A percentile compares a stretch with the other conserved stretches of the same genome.
phyloP scores from a whole-genome alignment of 2,797 vertebrate genomes.

The Pelochelys cantorii region DNA sequence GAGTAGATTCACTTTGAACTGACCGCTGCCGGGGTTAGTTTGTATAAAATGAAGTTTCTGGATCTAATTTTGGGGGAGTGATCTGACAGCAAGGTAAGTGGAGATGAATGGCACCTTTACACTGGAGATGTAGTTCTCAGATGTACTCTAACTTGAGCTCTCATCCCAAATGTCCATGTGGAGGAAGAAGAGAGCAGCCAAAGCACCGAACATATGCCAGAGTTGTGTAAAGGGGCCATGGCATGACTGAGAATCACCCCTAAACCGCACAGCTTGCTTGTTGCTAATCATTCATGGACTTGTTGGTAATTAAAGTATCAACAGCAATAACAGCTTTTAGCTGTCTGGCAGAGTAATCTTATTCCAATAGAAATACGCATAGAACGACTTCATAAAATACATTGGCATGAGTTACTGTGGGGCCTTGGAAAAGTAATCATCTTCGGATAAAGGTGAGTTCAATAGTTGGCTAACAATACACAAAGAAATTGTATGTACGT shows the following conservation, averaged over 20 bases:
- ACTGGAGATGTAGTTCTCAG: accelerated
- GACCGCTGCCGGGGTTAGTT: accelerated
- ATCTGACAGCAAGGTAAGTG: neutral
- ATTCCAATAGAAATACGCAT: neutral
- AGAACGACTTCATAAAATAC: neutral
- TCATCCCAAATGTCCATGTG: neutral
- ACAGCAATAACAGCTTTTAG: accelerated
- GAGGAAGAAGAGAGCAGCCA: neutral
- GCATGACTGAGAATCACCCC: neutral
- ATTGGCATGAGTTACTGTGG: accelerated
- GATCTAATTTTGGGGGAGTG: neutral
- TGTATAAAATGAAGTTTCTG: neutral
- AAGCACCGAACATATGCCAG: neutral
- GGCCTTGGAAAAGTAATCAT: neutral
- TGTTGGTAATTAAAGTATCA: accelerated
- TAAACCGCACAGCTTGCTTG: neutral
- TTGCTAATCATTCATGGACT: neutral
- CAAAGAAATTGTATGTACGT: neutral
- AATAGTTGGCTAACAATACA: neutral
- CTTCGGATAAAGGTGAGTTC: neutral
- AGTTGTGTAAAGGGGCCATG: neutral
- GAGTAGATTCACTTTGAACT: neutral
- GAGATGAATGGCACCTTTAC: no score
- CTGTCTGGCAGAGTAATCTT: accelerated
- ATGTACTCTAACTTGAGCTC: neutral